Evolutionary conservation across 2,113 vertebrate genomes (phyloP).

Genomic region (Nanorana parkeri): DNA sequence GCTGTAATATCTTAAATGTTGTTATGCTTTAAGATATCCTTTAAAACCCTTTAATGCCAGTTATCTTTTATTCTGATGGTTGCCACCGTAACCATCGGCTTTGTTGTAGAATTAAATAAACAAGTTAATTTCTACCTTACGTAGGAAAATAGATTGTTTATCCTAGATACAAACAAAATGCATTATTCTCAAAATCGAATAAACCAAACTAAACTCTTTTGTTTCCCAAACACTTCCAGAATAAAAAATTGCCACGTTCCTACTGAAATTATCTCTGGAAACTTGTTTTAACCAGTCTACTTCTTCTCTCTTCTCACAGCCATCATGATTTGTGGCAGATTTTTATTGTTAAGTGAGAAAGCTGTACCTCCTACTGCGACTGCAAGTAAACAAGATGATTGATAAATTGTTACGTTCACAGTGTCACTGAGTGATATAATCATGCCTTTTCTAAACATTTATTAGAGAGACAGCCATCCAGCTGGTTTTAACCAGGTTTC

Average conservation of each 20-base stretch:
- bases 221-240: not conserved
- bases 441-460: constrained; percentile 84
- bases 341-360: constrained; percentile 74
- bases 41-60: too few relatives aligned
- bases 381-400: constrained; percentile 77
- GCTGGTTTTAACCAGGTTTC: constrained; percentile 81
- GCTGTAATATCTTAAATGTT: too few relatives aligned
- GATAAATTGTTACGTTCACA: constrained; percentile 81
- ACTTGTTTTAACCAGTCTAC: constrained; percentile 16
- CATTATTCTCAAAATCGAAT: not conserved
- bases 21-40: too few relatives aligned
- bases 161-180: not conserved
- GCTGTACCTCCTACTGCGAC: constrained; percentile 71
- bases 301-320: constrained; percentile 40
- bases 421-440: constrained; percentile 80
- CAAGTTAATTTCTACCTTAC: too few relatives aligned
- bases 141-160: too few relatives aligned
- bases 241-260: constrained; percentile 5
- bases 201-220: not conserved
- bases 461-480: constrained; percentile 80
- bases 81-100: too few relatives aligned
- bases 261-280: not conserved
- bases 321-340: constrained; percentile 62
- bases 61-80: too few relatives aligned
- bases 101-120: too few relatives aligned